Evolutionary conservation across 2,113 vertebrate genomes (phyloP), one percentile per base, ranked within the genome.

Genomic region (Origma solitaria): DNA sequence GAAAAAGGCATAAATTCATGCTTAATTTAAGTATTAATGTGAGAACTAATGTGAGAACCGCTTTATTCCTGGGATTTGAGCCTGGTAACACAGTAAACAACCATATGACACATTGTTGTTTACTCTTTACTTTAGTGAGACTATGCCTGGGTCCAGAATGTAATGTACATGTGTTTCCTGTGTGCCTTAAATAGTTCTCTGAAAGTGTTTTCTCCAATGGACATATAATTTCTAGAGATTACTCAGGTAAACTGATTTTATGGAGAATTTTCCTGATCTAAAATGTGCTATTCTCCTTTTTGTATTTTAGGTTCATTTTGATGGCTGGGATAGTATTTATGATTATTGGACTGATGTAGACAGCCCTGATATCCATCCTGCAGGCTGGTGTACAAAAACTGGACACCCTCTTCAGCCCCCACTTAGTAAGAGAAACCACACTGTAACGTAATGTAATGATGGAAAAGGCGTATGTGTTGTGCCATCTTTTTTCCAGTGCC

Each of bases 291-390:
- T 95, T 69, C 56, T 82, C 71, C 19, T 42, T 76, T 84, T 88
- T 42, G 40, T 10, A 25, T 72, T 87, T 68, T 82, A 99, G 98
- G 95, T 99, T 64, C 98, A 99, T 95, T 98, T 98, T 95, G 98
- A 99, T 84, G 98, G 98, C 94, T 99, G 98, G 98, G 98, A 97
- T 51, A 97, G 96, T 83, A 98, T 98, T 93, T 98, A 98, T 64
- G 98, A 98, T 95, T 98, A 98, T 93, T 99, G 98, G 98, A 96
- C 97, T 92, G 98, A 99, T 82, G 97, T 98, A 7, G 98, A 99
- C 94, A 98, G 97, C 85, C 97, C 98, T 11, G 98, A 99, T 42
- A 98, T 99, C 75, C 98, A 99, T 94, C 98, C 98, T 14, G 98
- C 98, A 15, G 98, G 98, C 93, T 99, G 98, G 98, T 98, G 98